Evolutionary conservation across 2,888 invertebrate genomes (phyloP), one percentile per base, ranked within the genome.

Genomic region (Brachycybe producta): DNA sequence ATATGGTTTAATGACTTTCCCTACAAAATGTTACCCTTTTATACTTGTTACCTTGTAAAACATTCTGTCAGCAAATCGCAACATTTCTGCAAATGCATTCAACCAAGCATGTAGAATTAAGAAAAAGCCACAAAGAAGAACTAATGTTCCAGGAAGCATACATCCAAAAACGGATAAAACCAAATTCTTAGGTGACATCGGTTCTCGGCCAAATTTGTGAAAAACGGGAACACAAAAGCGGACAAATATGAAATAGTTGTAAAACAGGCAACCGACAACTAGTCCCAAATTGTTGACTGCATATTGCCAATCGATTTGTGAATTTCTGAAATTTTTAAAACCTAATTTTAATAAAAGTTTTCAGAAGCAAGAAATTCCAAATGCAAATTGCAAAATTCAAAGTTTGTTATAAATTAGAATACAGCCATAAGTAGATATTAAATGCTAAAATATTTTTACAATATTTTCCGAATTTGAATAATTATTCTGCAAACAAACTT

Each of bases 31-130:
- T n/a, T n/a, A n/a, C n/a, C n/a, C n/a, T n/a, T n/a, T n/a, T n/a
- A n/a, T n/a, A n/a, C n/a, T n/a, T 5, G 62, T 58, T 63, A 75
- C 79, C 68, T 77, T 77, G 64, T 88, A 79, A 73, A 87, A 81
- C 73, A 81, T 73, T 63, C 92, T 68, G 71, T 95, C 88, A 5
- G 78, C 84, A 66, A 95, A 97, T 53, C 75, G 76, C 54, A 92
- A 66, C 68, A 92, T 73, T 67, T 97, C 95, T 0, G 90, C 84
- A 61, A 82, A 86, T 19, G 84, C 83, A 67, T 95, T 97, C 61
- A 84, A 73, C 87, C 91, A 92, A 1, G 84, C 78, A 62, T 97
- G 94, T 3, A 95, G 71, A 2, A 95, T 70, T 54, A 84, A 77
- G 69, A 88, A 95, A 69, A 92, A 92, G 3, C 79, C 81, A 60